Percentiles rank a stretch among this genome's conserved stretches.
Conservation (phyloP, 2,797 vertebrate species). For the Microtus obscurus region DNA sequence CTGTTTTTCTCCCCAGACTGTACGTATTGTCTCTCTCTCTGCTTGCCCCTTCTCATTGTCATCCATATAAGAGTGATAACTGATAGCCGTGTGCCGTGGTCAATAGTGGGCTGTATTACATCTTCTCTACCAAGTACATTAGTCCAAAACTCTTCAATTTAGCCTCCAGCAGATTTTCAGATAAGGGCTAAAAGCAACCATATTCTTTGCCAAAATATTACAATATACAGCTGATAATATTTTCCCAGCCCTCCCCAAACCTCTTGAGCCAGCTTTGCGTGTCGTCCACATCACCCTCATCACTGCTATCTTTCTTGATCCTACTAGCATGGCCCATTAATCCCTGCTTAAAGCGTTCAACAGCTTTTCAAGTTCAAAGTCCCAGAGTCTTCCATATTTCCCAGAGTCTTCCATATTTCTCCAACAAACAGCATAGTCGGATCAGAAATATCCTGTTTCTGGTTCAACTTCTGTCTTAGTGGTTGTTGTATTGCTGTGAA, state of each 20-base stretch:
- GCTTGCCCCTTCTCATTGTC: neutral
- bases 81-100: neutral
- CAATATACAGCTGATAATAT: neutral
- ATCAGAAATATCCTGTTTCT: neutral
- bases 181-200: neutral
- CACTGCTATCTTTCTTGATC: neutral
- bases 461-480: neutral
- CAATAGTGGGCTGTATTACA: neutral
- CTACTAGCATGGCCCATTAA: neutral
- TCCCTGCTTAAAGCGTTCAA: neutral
- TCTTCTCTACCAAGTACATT: neutral
- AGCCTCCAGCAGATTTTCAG: neutral
- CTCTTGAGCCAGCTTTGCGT: neutral
- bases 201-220: neutral
- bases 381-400: neutral
- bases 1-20: neutral
- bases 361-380: neutral
- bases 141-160: neutral
- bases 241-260: neutral
- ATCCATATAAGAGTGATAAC: too few relatives aligned
- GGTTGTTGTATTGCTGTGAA: neutral
- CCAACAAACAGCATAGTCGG: neutral
- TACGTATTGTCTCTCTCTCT: neutral
- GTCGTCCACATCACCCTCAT: neutral
- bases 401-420: neutral